Conservation (phyloP, 2,797 vertebrate species). For the Takifugu ocellatus region DNA sequence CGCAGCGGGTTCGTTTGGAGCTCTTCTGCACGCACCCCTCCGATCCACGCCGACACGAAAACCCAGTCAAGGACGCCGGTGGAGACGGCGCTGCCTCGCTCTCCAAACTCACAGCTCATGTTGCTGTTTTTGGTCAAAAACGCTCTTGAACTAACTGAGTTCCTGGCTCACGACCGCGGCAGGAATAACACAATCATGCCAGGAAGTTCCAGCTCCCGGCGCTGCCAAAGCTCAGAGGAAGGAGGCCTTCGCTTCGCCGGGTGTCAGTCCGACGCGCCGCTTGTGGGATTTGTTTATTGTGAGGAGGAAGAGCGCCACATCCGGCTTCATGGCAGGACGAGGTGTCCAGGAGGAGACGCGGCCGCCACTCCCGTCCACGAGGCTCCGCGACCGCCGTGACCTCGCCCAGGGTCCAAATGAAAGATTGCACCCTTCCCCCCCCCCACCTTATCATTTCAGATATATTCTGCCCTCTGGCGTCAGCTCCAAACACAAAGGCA, state of each 20-base stretch:
- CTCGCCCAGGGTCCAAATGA: constrained; percentile 35
- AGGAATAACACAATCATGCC: constrained; percentile 55
- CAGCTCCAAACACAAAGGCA: constrained; percentile 23
- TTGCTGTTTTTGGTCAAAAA: constrained; percentile 64
- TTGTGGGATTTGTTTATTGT: constrained; percentile 58
- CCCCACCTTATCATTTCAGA: constrained; percentile 36
- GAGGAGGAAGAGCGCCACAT: constrained; percentile 50
- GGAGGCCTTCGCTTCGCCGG: constrained; percentile 39
- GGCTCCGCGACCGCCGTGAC: constrained; percentile 16
- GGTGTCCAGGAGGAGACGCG: constrained; percentile 20
- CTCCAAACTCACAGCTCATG: constrained; percentile 33
- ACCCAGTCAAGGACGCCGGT: constrained; percentile 26
- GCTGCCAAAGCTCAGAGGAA: constrained; percentile 14
- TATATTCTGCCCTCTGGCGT: constrained; percentile 30
- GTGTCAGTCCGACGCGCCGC: constrained; percentile 34
- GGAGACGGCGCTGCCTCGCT: constrained; percentile 26
- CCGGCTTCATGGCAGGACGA: constrained; percentile 26
- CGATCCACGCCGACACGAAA: constrained; percentile 6
- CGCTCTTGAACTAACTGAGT: constrained; percentile 49
- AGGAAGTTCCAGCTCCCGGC: constrained; percentile 45
- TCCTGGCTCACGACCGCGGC: constrained; percentile 59
- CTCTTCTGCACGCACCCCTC: constrained; percentile 23
- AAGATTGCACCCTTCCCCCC: constrained; percentile 14
- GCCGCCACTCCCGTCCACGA: constrained; percentile 21
- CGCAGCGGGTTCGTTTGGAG: constrained; percentile 27